Evolutionary conservation across 2,888 invertebrate genomes (phyloP), one percentile per base, ranked within the genome.

Genomic region (Euzophera pinguis): DNA sequence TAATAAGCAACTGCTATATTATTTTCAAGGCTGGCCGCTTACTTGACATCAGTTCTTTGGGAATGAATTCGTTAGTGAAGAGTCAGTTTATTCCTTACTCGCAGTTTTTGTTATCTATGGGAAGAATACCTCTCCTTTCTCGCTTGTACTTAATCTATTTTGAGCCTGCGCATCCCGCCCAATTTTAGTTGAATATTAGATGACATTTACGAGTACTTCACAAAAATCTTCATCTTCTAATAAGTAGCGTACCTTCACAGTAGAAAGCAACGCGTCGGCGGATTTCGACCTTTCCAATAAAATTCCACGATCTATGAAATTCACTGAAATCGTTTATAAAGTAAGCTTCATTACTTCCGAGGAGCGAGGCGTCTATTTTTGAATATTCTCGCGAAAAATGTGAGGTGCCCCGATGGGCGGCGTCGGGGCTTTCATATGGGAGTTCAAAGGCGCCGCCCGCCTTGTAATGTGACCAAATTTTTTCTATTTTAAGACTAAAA

Each of bases 301-400:
- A 80, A 79, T 71, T 71, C 64, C 60, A 58, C 71, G 69, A 73
- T 73, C 73, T 79, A 77, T 76, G 75, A 78, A 82, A 80, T 77
- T 77, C 72, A 67, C 65, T 74, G 74, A 67, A 82, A 81, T 76
- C 81, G 73, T 77, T 82, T 81, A 82, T 77, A 73, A 78, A 76
- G 78, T 78, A 76, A 80, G 82, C 80, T 77, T 81, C 81, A 80
- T 84, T 83, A 81, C 79, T 77, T 84, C 75, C 79, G 75, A 60
- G 68, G 61, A 57, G 60, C 53, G 65, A 68, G 59, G 61, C 63
- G 69, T 75, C 71, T 73, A 76, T 79, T 80, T 78, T 78, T 75
- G 74, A 79, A 79, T 78, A 78, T 79, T 78, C 70, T 63, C 61
- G 69, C 58, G 67, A 74, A 75, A 80, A 77, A 75, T 73, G 64